Conservation (phyloP, 1,140 invertebrate species). For the Leptinotarsa undecemlineata region DNA sequence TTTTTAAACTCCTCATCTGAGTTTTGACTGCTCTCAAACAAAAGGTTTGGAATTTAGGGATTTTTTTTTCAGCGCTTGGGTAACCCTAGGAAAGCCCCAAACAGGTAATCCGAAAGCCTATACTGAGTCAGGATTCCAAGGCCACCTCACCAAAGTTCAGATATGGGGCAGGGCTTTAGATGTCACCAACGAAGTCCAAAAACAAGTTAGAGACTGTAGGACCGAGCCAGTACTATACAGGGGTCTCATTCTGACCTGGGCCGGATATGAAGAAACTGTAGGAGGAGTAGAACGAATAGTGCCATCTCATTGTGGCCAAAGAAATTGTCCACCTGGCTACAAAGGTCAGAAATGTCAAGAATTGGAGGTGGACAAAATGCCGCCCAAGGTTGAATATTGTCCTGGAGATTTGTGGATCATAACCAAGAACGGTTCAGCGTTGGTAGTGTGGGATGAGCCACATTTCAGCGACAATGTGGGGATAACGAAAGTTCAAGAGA, state of each 20-base stretch:
- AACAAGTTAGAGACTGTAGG: constrained; percentile 88
- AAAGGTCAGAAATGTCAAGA: constrained; percentile 82
- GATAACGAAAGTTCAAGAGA: constrained; percentile 78
- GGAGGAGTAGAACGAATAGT: constrained; percentile 91
- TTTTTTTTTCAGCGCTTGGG: constrained; percentile 75
- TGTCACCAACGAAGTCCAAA: constrained; percentile 90
- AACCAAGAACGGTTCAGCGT: constrained; percentile 86
- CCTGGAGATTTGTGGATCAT: constrained; percentile 94
- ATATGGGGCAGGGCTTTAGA: constrained; percentile 90
- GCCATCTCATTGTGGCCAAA: constrained; percentile 88
- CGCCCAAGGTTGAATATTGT: constrained; percentile 86
- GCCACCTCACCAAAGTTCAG: constrained; percentile 92
- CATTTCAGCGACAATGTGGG: constrained; percentile 87
- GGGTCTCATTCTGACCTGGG: constrained; percentile 86
- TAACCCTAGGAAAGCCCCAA: constrained; percentile 87
- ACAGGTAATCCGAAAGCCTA: constrained; percentile 73
- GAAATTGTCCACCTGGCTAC: constrained; percentile 83
- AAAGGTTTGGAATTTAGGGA: too few relatives aligned
- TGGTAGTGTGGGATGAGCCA: constrained; percentile 94
- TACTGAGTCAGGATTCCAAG: constrained; percentile 89
- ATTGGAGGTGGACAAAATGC: constrained; percentile 69
- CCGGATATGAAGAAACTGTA: constrained; percentile 84
- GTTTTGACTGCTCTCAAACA: too few relatives aligned
- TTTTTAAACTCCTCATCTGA: too few relatives aligned
- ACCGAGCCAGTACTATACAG: constrained; percentile 88